phyloP scores from a whole-genome alignment of 1,140 invertebrate genomes.

The Cydia pomonella region DNA sequence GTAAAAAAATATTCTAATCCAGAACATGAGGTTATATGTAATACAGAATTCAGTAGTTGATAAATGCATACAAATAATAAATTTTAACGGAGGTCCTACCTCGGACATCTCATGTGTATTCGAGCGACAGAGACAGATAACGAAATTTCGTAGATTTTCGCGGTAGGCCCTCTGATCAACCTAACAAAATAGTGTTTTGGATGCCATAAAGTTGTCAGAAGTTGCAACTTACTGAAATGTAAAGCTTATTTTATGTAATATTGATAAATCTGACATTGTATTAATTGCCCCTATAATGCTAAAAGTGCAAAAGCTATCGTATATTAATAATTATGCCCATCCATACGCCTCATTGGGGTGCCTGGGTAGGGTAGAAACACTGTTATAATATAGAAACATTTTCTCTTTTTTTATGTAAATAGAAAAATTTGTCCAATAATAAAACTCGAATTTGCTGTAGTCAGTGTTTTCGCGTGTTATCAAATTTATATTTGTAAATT shows the following conservation, averaged over 20 bases:
- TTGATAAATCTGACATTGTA: too few relatives aligned
- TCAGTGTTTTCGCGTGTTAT: slow-evolving; percentile 31
- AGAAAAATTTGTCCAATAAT: neutral
- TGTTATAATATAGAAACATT: neutral
- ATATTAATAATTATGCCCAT: neutral
- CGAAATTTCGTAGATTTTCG: neutral
- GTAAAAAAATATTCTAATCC: too few relatives aligned
- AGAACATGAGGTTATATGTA: neutral
- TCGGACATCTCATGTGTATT: neutral
- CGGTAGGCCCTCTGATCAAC: too few relatives aligned
- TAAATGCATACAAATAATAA: neutral
- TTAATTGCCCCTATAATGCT: too few relatives aligned
- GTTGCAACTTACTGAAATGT: neutral
- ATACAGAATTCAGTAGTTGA: neutral
- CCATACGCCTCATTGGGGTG: neutral
- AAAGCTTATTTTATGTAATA: neutral
- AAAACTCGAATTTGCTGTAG: slow-evolving; percentile 31
- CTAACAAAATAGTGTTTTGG: too few relatives aligned
- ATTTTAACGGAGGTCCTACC: neutral
- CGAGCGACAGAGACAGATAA: too few relatives aligned
- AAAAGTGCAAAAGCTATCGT: neutral
- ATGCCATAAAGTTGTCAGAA: neutral
- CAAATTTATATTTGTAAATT: slow-evolving; percentile 40
- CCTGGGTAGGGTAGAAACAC: neutral
- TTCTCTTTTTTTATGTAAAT: neutral